Conservation (phyloP, 2,888 invertebrate genomes). For the Glyphotaelius pellucidus region DNA sequence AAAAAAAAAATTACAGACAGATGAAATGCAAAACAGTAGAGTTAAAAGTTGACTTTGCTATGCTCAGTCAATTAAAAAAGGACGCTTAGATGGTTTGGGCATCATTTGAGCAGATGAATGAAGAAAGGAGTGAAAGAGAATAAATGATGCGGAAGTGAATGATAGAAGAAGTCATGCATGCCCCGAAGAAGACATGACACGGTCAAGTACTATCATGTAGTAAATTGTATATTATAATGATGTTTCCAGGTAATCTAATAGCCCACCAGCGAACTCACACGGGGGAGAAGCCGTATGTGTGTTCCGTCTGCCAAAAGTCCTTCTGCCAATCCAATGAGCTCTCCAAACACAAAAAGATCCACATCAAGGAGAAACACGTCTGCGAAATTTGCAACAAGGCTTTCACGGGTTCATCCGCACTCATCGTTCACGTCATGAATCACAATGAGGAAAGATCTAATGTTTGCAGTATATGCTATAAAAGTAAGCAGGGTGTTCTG, state of each 20-base stretch:
- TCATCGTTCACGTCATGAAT: constrained; percentile 64
- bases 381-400: constrained; percentile 73
- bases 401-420: constrained; percentile 61
- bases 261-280: constrained; percentile 74
- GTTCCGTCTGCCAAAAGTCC: constrained; percentile 73
- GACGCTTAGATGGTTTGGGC: no score
- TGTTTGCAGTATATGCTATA: constrained; percentile 61
- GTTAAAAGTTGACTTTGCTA: no score
- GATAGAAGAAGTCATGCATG: no score
- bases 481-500: constrained; percentile 54
- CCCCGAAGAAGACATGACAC: no score
- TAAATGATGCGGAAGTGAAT: no score
- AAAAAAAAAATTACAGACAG: no score
- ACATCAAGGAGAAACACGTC: constrained; percentile 73
- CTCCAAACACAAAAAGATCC: constrained; percentile 73
- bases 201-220: neutral
- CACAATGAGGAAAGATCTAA: constrained; percentile 63
- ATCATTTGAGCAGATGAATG: no score
- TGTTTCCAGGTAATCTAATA: constrained; percentile 70
- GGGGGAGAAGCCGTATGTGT: constrained; percentile 67
- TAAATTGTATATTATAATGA: neutral
- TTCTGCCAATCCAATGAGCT: constrained; percentile 74
- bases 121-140: no score
- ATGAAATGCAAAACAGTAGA: no score
- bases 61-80: no score